Conservation (phyloP, 2,888 invertebrate genomes). For the Baccha elongata region DNA sequence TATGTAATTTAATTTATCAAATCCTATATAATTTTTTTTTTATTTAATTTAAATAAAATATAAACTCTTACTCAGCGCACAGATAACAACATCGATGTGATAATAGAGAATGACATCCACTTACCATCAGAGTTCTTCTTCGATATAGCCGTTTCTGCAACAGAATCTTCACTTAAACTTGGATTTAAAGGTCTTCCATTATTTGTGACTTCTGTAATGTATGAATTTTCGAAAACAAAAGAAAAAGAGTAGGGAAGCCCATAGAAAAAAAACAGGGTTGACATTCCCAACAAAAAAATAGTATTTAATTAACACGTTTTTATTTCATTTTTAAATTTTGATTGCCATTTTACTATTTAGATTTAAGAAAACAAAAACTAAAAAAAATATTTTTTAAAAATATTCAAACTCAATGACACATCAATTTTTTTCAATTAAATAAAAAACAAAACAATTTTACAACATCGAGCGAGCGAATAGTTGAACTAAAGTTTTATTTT, state of each 20-base stretch:
- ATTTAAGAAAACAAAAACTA: constrained; percentile 12
- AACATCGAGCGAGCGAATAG: constrained; percentile 71
- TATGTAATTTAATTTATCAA: background rate
- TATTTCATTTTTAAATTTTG: constrained; percentile 28
- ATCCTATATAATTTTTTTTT: constrained; percentile 4
- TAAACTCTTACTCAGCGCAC: constrained; percentile 71
- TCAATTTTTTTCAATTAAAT: constrained; percentile 27
- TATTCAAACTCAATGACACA: constrained; percentile 48
- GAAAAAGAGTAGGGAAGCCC: constrained; percentile 56
- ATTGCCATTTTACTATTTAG: constrained; percentile 52
- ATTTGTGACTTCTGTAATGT: constrained; percentile 83
- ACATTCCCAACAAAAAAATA: constrained; percentile 44
- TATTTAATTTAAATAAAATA: constrained; percentile 17
- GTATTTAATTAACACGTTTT: constrained; percentile 9
- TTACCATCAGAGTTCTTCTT: constrained; percentile 94
- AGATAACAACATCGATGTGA: constrained; percentile 75
- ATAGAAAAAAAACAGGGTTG: constrained; percentile 19
- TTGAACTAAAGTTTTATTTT: constrained; percentile 33
- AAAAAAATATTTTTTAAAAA: background rate
- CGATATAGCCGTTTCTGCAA: constrained; percentile 90
- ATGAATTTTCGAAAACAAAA: constrained; percentile 75
- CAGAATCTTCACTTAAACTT: constrained; percentile 91
- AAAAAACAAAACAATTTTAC: constrained; percentile 49
- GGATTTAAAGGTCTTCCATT: constrained; percentile 86
- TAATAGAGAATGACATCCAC: constrained; percentile 80